Percentiles rank a stretch among this genome's conserved stretches.
Conservation (phyloP, 2,888 invertebrate genomes). For the Ctena decussata region DNA sequence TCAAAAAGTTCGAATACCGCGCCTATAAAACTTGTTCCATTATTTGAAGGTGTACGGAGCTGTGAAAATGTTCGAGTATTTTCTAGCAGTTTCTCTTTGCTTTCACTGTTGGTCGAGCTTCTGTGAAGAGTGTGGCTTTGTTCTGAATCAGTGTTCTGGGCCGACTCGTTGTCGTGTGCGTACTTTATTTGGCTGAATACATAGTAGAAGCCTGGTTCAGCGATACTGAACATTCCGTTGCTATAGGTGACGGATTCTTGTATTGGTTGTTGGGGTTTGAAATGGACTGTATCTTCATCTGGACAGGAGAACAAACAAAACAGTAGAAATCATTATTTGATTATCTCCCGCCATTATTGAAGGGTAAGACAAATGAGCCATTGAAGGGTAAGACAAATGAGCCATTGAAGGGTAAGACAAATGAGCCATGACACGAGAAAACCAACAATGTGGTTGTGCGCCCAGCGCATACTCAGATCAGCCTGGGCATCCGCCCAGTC, state of each 20-base stretch:
- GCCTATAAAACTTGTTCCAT: background rate
- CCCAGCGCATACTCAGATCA: too few species aligned
- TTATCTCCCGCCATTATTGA: too few species aligned
- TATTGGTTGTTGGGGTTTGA: background rate
- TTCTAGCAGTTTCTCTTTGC: background rate
- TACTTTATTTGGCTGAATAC: conserved; percentile 3
- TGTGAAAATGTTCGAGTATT: background rate
- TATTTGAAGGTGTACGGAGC: background rate
- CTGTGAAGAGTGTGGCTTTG: background rate
- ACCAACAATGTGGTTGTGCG: too few species aligned
- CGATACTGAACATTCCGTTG: background rate
- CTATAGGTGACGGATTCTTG: background rate
- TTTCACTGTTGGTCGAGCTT: background rate
- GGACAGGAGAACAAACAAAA: too few species aligned
- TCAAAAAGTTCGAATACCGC: background rate
- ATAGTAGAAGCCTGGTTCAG: background rate
- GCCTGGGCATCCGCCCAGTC: too few species aligned
- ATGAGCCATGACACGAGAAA: too few species aligned
- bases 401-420: too few species aligned
- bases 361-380: too few species aligned
- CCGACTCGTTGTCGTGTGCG: background rate
- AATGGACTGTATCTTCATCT: too few species aligned
- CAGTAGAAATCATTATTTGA: too few species aligned
- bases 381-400: too few species aligned
- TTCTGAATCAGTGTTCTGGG: background rate